Evolutionary conservation across 37 sponge, comb jelly and placozoan genomes (phyloP), one percentile per base, ranked within the genome.

Genomic region (Aplysina aerophoba): DNA sequence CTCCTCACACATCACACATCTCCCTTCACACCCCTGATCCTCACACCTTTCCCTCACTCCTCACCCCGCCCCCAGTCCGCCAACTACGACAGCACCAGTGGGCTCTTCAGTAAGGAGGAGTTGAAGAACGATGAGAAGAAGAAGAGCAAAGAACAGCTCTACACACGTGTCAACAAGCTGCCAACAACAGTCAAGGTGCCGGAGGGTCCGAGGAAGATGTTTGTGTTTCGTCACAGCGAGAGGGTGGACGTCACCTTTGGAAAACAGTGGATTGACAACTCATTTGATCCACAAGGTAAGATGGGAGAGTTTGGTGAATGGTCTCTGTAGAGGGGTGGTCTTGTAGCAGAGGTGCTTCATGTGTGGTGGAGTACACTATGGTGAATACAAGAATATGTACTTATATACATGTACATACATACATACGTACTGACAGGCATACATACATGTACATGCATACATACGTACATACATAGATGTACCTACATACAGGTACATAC

Each of bases 161-260:
- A 93, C 55, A 90, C 94, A 27, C 81, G 85, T 24, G 86, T 93
- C 15, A 60, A 88, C 53, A 88, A 88, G 65, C 79, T 59, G 6
- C 84, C 61, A 25, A 39, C 25, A 13, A 56, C 80, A 15, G 50
- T 44, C 6, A 71, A 80, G 21, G 73, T 72, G 57, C 91, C 79
- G 22, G 65, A 55, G 20, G 93, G 92, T 22, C 96, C 96, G 16
- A 67, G 95, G 21, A 58, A 89, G 58, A 36, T 96, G n/a, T 90
- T 96, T 82, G 89, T 96, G 8, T 87, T 94, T 37, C 69, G 97
- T 33, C 97, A 96, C 40, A 94, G 94, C 22, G 97, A 96, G 8
- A 79, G 97, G 25, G 97, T 96, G 16, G 97, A 96, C 44, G 94
- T 94, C 55, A 96, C 97, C 0, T 96, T 96, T 80, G 97, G 97